phyloP scores from a whole-genome alignment of 2,888 invertebrate species.

The Parochlus steinenii region DNA sequence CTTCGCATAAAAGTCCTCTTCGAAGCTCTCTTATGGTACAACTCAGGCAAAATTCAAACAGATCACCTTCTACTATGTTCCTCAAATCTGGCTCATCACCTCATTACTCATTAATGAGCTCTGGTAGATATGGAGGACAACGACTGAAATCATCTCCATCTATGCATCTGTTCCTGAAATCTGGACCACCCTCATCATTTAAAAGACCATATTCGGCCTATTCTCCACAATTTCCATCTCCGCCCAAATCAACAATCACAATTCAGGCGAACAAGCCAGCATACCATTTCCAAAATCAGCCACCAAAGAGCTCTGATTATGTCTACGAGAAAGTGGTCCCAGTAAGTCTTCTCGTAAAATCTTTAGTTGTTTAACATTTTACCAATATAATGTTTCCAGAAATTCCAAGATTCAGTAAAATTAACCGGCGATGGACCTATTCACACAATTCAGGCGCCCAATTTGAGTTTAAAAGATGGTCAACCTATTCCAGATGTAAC shows the following conservation, averaged over 20 bases:
- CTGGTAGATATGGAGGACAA: not conserved
- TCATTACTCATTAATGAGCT: constrained; percentile 3
- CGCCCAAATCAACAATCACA: constrained; percentile 8
- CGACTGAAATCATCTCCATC: constrained; percentile 4
- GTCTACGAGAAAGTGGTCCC: constrained; percentile 21
- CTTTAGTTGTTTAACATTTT: not conserved
- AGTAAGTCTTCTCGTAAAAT: not conserved
- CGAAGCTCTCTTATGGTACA: too few species aligned
- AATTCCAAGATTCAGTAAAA: constrained; percentile 20
- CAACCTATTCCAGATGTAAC: constrained; percentile 26
- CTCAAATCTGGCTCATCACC: constrained; percentile 3
- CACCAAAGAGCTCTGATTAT: constrained; percentile 18
- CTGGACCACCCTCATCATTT: not conserved
- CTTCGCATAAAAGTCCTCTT: too few species aligned
- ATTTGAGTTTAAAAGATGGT: constrained; percentile 50
- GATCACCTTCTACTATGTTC: constrained; percentile 2
- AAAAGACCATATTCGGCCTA: not conserved
- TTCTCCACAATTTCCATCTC: not conserved
- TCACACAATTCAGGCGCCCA: constrained; percentile 74
- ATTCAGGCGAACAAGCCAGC: constrained; percentile 15
- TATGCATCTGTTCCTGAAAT: constrained; percentile 12
- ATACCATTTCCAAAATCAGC: too few species aligned
- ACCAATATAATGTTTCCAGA: constrained; percentile 12
- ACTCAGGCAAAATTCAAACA: too few species aligned
- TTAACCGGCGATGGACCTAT: constrained; percentile 51